Conservation (phyloP, 92 coral and sea anemone species). For the Actinostola sp. region DNA sequence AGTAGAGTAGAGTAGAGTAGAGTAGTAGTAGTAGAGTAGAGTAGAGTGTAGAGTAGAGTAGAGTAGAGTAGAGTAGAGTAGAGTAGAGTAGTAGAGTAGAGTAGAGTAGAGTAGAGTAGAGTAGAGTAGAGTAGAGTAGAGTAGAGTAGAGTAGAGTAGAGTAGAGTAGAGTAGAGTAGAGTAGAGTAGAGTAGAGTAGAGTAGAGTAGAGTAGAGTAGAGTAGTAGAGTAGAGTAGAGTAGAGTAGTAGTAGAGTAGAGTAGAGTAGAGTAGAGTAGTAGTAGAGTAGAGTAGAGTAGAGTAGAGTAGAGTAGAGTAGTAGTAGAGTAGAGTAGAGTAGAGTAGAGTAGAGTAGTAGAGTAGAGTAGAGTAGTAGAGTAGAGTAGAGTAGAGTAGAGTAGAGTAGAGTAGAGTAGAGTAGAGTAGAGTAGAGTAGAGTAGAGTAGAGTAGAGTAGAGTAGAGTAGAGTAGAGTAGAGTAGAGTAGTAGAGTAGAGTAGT, state of each 20-base stretch:
- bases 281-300: background rate
- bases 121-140: no score
- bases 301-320: background rate
- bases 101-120: background rate
- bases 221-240: no score
- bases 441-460: background rate
- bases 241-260: no score
- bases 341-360: no score
- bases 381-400: no score
- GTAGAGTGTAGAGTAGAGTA: background rate
- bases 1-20: slow-evolving; percentile 2
- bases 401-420: no score
- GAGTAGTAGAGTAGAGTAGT: background rate
- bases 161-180: no score
- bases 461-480: background rate
- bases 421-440: background rate
- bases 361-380: no score
- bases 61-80: slow-evolving; percentile 8
- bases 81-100: slow-evolving; percentile 1
- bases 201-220: no score
- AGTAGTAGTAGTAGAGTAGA: slow-evolving; percentile 6
- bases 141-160: no score
- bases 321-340: slow-evolving; percentile 10
- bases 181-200: no score
- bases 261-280: background rate